Conservation (phyloP, 2,888 invertebrate genomes). For the Lissonota sp. region DNA sequence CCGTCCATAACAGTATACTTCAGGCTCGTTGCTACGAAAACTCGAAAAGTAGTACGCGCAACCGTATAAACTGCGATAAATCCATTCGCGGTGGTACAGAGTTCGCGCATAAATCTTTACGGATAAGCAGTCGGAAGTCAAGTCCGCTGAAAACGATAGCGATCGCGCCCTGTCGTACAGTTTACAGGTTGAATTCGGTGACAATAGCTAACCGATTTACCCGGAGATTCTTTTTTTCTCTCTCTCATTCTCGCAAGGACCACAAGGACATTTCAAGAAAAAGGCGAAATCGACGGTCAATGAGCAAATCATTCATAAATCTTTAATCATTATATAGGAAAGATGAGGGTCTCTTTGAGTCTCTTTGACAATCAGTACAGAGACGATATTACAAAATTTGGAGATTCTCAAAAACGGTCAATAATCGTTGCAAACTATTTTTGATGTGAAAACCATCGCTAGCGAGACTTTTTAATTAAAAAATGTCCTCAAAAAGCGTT, state of each 20-base stretch:
- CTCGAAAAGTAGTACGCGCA: constrained; percentile 29
- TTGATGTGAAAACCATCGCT: too few species aligned
- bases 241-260: constrained; percentile 10
- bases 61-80: constrained; percentile 58
- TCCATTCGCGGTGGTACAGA: constrained; percentile 47
- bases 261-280: too few species aligned
- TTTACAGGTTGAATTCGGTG: constrained; percentile 42
- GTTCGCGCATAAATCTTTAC: constrained; percentile 59
- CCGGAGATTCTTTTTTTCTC: constrained; percentile 20
- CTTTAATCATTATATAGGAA: too few species aligned
- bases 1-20: not conserved
- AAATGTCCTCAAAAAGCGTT: too few species aligned
- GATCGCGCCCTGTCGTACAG: constrained; percentile 26
- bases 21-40: constrained; percentile 12
- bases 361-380: too few species aligned
- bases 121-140: constrained; percentile 56
- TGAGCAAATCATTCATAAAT: too few species aligned
- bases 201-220: constrained; percentile 39
- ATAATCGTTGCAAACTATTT: too few species aligned
- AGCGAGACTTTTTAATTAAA: too few species aligned
- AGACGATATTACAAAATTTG: too few species aligned
- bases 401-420: too few species aligned
- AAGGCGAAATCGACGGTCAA: too few species aligned
- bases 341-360: too few species aligned
- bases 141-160: constrained; percentile 61